Evolutionary conservation across 2,113 vertebrate genomes (phyloP).

Genomic region (Poicephalus meyeri): DNA sequence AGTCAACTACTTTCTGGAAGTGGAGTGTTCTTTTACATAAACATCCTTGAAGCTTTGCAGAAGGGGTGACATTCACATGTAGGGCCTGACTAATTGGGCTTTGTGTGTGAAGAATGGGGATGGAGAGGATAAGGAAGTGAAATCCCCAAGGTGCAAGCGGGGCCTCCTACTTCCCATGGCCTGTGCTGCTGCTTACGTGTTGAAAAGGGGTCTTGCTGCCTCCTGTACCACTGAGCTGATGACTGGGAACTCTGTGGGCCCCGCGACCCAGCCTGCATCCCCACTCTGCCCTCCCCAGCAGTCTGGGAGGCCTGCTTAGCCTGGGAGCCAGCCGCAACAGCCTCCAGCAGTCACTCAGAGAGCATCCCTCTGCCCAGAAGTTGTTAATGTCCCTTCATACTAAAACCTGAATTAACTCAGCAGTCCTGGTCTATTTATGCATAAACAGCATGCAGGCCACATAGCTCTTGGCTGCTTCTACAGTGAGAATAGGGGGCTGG

Average conservation of each 20-base stretch:
- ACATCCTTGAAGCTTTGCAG: slow-evolving; percentile 61
- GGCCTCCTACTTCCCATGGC: slow-evolving; percentile 63
- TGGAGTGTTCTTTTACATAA: slow-evolving; percentile 56
- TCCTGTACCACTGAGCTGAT: not conserved
- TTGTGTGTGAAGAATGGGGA: slow-evolving; percentile 24
- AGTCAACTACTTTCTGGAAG: slow-evolving; percentile 39
- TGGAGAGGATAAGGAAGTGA: slow-evolving; percentile 59
- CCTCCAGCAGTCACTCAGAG: not conserved
- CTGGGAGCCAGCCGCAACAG: not conserved
- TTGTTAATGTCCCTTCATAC: rapidly evolving
- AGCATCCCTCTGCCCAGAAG: not conserved
- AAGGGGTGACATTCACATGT: slow-evolving; percentile 53
- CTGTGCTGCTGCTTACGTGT: slow-evolving; percentile 38
- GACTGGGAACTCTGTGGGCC: not conserved
- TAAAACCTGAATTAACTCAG: not conserved
- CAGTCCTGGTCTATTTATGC: not conserved
- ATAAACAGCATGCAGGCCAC: not conserved
- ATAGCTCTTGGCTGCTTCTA: not conserved
- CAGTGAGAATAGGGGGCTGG: not conserved
- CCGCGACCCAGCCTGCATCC: not conserved
- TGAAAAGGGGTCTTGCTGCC: slow-evolving; percentile 1
- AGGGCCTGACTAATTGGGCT: slow-evolving; percentile 60
- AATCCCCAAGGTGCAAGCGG: slow-evolving; percentile 60
- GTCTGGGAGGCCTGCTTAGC: not conserved
- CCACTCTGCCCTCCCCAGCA: not conserved